Evolutionary conservation across 2,888 invertebrate species (phyloP).

Genomic region (Scaptomyza flava): DNA sequence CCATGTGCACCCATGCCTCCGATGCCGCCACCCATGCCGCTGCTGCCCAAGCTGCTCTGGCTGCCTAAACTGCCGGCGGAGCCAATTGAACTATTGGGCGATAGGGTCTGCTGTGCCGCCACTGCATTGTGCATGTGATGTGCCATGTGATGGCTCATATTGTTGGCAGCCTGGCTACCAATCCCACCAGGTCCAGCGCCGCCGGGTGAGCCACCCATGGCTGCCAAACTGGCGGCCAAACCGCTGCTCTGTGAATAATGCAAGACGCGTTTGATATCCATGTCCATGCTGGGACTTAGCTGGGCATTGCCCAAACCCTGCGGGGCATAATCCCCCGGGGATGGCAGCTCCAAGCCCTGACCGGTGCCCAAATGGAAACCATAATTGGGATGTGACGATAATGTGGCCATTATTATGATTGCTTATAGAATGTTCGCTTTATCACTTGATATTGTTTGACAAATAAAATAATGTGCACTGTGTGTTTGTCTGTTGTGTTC

Average conservation of each 20-base stretch:
- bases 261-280: conserved; percentile 84
- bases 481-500: conserved; percentile 38
- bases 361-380: conserved; percentile 82
- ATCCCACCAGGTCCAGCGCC: conserved; percentile 81
- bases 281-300: conserved; percentile 79
- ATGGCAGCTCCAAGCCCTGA: conserved; percentile 83
- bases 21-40: conserved; percentile 68
- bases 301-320: conserved; percentile 75
- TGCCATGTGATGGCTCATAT: conserved; percentile 82
- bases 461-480: conserved; percentile 30
- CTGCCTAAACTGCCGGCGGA: conserved; percentile 70
- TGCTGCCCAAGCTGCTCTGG: conserved; percentile 68
- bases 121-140: conserved; percentile 71
- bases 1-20: conserved; percentile 47
- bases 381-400: conserved; percentile 84
- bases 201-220: conserved; percentile 83
- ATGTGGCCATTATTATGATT: conserved; percentile 78
- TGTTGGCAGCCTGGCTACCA: conserved; percentile 73
- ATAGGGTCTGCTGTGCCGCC: conserved; percentile 79
- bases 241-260: conserved; percentile 83
- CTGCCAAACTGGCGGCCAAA: conserved; percentile 82
- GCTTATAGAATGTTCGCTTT: conserved; percentile 24
- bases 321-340: conserved; percentile 83
- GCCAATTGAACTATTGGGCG: conserved; percentile 82
- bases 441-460: conserved; percentile 38